Evolutionary conservation across 1,140 invertebrate species (phyloP).

Genomic region (Drosophila sturtevanti): DNA sequence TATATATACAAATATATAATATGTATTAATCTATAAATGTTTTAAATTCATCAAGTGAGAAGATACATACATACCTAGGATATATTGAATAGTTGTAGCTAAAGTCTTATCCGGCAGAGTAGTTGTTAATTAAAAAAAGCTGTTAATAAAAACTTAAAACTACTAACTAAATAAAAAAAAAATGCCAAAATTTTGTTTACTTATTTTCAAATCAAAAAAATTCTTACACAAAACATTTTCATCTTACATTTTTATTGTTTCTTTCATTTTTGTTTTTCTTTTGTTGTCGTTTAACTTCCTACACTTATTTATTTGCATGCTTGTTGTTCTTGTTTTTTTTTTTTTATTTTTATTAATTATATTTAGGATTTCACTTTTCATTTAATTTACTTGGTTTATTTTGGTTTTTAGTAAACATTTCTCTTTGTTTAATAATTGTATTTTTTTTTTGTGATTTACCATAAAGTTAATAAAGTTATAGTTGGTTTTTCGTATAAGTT

Average conservation of each 20-base stretch:
- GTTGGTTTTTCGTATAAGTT: slow-evolving; percentile 31
- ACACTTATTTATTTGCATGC: slow-evolving; percentile 58
- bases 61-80: background rate
- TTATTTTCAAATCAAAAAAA: background rate
- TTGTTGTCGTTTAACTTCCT: slow-evolving; percentile 45
- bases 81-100: background rate
- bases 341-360: slow-evolving; percentile 19
- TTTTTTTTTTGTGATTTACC: slow-evolving; percentile 26
- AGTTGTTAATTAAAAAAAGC: background rate
- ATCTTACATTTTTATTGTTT: slow-evolving; percentile 55
- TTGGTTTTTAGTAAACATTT: slow-evolving; percentile 58
- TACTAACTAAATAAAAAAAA: background rate
- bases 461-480: slow-evolving; percentile 40
- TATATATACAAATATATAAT: background rate
- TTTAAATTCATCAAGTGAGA: background rate
- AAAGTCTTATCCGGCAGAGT: background rate
- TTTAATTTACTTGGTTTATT: slow-evolving; percentile 28
- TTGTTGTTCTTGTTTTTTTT: slow-evolving; percentile 7
- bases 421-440: slow-evolving; percentile 35
- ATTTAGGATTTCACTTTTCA: slow-evolving; percentile 47
- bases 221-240: slow-evolving; percentile 19
- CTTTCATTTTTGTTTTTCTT: slow-evolving; percentile 18
- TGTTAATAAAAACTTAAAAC: background rate
- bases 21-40: background rate
- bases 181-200: no score